Base-by-base conservation (phyloP, 1,140 invertebrate species). In the Vanessa atalanta region DNA sequence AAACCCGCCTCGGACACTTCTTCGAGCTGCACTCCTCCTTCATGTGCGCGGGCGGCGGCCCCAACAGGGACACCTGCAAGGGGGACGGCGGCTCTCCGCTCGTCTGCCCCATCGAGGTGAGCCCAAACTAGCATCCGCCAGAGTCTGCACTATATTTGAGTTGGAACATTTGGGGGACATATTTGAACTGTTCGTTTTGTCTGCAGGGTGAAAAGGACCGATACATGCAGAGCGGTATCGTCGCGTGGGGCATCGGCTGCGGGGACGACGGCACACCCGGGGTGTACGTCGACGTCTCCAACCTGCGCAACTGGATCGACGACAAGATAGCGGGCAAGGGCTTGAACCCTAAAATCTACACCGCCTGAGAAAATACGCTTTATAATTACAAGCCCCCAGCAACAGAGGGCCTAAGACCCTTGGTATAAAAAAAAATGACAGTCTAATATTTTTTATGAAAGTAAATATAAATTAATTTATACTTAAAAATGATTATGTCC, bases 1-100 rank as follows among this genome's bases (percentile, higher is more conserved):
- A 81, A 48, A 96, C 96, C 0, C 89, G 94, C 65, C 88, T 97
- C 0, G 95, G 96, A 0, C 84, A 86, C 12, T 86, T 93, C 73
- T 97, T 96, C 80, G 79, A 93, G 50, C 88, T 97, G 11, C 94
- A 97, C 82, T 79, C 93, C 0, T 95, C 94, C 43, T 97, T 97
- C 85, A 94, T 96, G 71, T 97, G 96, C 83, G 97, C 97, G 0
- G 96, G 96, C 2, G 96, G 96, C 0, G 94, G 94, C 93, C 3
- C 82, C 65, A 70, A 92, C 83, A 78, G 93, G 77, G 96, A 97
- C 81, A 95, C 96, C 0, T 97, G 96, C 93, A 95, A 81, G 64
- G 75, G 95, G 87, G 94, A 93, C 67, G 89, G 88, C 0, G 91
- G 90, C 16, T 95, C 96, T 64, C 96, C 96, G 0, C 88, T 98